These are phyloP conservation scores for Sussaba pulchella DNA, from an alignment of 2,888 invertebrate species.

Conservation along the genomic window DNA sequence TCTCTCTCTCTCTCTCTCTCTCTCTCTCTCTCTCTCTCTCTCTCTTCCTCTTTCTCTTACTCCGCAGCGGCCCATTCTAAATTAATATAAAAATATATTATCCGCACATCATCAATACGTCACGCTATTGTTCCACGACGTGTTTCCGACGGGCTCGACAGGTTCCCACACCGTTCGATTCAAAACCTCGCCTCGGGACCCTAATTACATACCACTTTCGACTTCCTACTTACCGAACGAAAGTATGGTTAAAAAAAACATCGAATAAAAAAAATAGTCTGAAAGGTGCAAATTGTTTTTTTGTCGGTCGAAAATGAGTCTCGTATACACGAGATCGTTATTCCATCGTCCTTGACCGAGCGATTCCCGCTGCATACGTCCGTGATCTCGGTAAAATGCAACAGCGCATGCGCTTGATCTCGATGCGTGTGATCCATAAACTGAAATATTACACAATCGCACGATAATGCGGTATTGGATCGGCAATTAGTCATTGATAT, in stretches of 20 bases:
- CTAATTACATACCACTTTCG: constrained; percentile 48
- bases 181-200: constrained; percentile 24
- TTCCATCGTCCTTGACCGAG: constrained; percentile 56
- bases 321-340: constrained; percentile 10
- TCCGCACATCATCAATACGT: not conserved
- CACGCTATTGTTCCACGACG: not conserved
- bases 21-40: no score
- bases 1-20: no score
- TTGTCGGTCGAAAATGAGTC: not conserved
- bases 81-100: not conserved
- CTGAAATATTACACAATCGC: constrained; percentile 32
- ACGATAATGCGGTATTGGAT: constrained; percentile 21
- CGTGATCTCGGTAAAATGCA: constrained; percentile 23
- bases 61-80: constrained; percentile 17
- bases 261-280: not conserved
- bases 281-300: constrained; percentile 44
- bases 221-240: constrained; percentile 40
- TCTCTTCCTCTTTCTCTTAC: no score
- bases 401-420: not conserved
- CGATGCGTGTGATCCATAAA: constrained; percentile 18
- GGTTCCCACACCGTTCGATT: constrained; percentile 40
- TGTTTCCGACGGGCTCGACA: not conserved
- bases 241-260: not conserved
- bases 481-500: constrained; percentile 37
- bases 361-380: constrained; percentile 7